phyloP scores from a whole-genome alignment of 2,113 vertebrate species.

The Arvicanthis niloticus region DNA sequence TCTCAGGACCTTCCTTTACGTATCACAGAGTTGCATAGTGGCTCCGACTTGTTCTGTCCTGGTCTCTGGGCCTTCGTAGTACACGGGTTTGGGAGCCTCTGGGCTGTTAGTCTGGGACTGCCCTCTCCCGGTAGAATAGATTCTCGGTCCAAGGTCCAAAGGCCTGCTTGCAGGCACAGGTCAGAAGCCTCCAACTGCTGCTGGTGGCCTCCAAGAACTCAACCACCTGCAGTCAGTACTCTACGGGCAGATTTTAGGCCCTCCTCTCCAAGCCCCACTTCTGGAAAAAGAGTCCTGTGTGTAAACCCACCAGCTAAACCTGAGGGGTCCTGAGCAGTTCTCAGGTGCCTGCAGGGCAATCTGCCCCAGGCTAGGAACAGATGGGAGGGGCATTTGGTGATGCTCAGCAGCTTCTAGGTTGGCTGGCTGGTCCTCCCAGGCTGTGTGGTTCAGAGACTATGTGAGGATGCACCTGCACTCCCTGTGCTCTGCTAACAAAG shows the following conservation, averaged over 20 bases:
- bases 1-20: not conserved
- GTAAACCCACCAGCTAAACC: not conserved
- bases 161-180: not conserved
- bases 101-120: not conserved
- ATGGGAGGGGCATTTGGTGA: not conserved
- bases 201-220: not conserved
- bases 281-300: too few species aligned
- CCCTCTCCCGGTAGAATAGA: accelerated
- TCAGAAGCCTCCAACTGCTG: too few species aligned
- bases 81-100: not conserved
- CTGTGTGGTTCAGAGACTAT: accelerated
- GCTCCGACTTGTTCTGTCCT: not conserved
- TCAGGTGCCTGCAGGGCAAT: not conserved
- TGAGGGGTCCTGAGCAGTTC: not conserved
- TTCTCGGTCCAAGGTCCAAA: not conserved
- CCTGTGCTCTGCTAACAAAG: too few species aligned
- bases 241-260: not conserved
- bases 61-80: not conserved
- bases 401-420: not conserved
- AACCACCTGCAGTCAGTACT: not conserved
- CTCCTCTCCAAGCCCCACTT: not conserved
- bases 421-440: too few species aligned
- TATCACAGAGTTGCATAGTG: not conserved
- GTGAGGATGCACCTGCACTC: accelerated
- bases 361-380: accelerated